These are phyloP conservation scores for Alces alces DNA, from an alignment of 2,113 vertebrate species.

Conservation along the genomic window DNA sequence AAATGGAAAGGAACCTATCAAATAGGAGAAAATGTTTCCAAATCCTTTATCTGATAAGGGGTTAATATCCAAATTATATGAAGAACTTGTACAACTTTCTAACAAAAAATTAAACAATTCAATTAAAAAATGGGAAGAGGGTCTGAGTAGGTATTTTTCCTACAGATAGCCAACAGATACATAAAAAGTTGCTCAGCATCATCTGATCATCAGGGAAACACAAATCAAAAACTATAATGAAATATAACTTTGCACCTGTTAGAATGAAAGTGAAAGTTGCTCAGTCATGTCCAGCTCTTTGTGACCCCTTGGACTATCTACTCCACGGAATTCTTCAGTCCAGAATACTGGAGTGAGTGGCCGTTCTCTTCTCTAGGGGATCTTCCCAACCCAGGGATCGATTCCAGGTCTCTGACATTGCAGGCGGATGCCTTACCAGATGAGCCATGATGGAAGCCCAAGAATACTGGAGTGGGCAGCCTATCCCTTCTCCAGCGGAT, in stretches of 20 bases:
- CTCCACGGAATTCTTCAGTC: background rate
- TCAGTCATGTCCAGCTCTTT: background rate
- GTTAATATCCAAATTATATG: background rate
- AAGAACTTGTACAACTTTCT: background rate
- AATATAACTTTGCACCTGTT: background rate
- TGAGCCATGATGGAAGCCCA: background rate
- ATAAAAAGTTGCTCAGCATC: background rate
- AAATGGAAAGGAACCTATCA: background rate
- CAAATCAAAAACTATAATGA: background rate
- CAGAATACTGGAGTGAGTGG: background rate
- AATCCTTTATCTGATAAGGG: background rate
- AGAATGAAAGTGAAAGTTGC: background rate
- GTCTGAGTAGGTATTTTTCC: background rate
- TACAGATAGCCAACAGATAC: background rate
- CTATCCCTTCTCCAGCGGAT: accelerated
- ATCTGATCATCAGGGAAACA: background rate
- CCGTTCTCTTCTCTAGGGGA: background rate
- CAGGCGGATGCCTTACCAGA: background rate
- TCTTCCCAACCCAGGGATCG: background rate
- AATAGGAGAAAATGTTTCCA: background rate
- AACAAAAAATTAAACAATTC: background rate
- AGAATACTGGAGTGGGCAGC: background rate
- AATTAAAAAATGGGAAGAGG: background rate
- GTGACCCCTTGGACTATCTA: background rate
- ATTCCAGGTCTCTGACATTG: background rate